These are phyloP conservation scores for Neotoxoptera formosana DNA, from an alignment of 1,140 invertebrate species.

Conservation along the genomic window DNA sequence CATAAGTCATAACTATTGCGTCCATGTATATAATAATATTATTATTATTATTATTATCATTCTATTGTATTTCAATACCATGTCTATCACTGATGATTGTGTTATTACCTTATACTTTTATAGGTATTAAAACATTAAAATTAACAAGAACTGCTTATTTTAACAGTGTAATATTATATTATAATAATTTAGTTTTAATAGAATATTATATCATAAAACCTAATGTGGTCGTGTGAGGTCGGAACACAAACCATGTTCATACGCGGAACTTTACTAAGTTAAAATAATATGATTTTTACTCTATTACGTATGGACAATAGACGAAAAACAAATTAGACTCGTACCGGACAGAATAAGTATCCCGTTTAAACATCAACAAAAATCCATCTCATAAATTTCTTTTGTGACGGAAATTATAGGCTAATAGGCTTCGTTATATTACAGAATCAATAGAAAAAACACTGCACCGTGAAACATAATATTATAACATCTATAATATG, in stretches of 20 bases:
- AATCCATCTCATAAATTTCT: background rate
- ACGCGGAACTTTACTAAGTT: background rate
- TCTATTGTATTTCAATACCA: background rate
- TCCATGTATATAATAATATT: background rate
- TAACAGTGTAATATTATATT: too few relatives aligned
- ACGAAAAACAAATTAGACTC: background rate
- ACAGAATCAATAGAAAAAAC: background rate
- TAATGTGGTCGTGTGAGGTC: background rate
- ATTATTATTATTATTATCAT: too few relatives aligned
- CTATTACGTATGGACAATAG: background rate
- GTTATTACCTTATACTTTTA: background rate
- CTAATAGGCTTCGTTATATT: background rate
- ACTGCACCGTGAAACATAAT: background rate
- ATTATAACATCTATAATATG: background rate
- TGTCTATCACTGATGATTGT: background rate
- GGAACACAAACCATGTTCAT: background rate
- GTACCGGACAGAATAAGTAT: background rate
- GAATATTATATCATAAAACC: background rate
- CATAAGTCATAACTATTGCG: too few relatives aligned
- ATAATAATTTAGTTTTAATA: too few relatives aligned
- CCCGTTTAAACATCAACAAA: background rate
- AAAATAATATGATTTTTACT: background rate
- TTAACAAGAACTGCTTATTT: too few relatives aligned
- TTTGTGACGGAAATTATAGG: background rate
- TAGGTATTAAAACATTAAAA: background rate